These are phyloP conservation scores for Lasaia peninsularis DNA, from an alignment of 1,140 invertebrate species.

Conservation along the genomic window DNA sequence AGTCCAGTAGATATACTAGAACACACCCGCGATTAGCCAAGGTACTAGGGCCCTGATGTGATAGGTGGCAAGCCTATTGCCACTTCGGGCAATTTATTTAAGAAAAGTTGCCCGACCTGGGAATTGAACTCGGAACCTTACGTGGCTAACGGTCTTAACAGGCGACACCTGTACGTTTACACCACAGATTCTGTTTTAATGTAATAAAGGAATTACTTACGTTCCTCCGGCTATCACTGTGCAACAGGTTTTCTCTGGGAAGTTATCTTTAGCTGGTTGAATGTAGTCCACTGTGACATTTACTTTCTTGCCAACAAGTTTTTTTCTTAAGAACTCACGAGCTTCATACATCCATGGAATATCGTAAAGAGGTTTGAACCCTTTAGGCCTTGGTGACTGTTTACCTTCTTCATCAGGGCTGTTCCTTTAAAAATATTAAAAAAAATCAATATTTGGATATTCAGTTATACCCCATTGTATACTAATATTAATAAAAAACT, in stretches of 20 bases:
- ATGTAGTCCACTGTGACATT: constrained; percentile 97
- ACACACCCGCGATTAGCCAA: too few species aligned
- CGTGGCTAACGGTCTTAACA: too few species aligned
- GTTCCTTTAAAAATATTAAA: constrained; percentile 34
- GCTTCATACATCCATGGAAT: constrained; percentile 99
- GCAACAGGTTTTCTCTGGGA: constrained; percentile 96
- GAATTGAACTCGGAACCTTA: too few species aligned
- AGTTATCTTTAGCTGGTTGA: constrained; percentile 94
- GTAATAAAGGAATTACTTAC: constrained; percentile 76
- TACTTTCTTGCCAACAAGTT: constrained; percentile 97
- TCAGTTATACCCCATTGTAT: not conserved
- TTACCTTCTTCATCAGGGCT: constrained; percentile 81
- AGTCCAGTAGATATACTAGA: too few species aligned
- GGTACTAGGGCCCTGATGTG: too few species aligned
- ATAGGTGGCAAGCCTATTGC: too few species aligned
- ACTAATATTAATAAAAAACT: constrained; percentile 16
- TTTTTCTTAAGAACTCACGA: constrained; percentile 96
- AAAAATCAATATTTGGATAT: constrained; percentile 3
- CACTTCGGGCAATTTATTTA: too few species aligned
- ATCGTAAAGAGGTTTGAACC: constrained; percentile 91
- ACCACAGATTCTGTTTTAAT: too few species aligned
- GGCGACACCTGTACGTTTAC: too few species aligned
- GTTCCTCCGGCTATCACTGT: constrained; percentile 91
- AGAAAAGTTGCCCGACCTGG: too few species aligned
- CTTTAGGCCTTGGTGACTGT: constrained; percentile 79